phyloP scores from a whole-genome alignment of 2,888 invertebrate genomes.

The Chymomyza caudatula region DNA sequence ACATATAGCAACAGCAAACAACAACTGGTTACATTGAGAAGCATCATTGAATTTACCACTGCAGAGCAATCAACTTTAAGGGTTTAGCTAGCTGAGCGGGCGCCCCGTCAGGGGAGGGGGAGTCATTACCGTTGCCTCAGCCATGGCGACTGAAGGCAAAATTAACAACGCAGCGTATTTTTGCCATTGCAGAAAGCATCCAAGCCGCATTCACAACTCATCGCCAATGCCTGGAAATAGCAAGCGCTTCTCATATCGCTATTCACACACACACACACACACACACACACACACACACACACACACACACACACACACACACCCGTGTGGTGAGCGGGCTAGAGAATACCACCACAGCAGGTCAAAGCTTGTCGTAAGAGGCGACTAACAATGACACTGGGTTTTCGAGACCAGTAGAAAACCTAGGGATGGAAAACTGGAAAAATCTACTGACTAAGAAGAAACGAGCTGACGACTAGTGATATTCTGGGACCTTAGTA shows the following conservation, averaged over 20 bases:
- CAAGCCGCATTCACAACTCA: constrained; percentile 7
- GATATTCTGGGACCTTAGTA: too few species aligned
- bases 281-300: neutral
- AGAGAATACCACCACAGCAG: too few species aligned
- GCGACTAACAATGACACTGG: too few species aligned
- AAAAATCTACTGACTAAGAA: too few species aligned
- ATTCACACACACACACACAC: neutral
- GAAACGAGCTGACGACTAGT: too few species aligned
- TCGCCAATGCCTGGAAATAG: neutral
- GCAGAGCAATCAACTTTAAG: constrained; percentile 63
- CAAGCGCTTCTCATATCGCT: neutral
- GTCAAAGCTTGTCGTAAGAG: too few species aligned
- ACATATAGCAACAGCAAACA: neutral
- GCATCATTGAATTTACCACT: constrained; percentile 56
- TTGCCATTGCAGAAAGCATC: constrained; percentile 24
- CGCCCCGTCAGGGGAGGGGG: neutral
- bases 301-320: neutral
- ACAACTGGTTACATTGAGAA: constrained; percentile 3
- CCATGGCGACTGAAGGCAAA: constrained; percentile 32
- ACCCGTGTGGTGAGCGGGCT: too few species aligned
- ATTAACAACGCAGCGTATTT: constrained; percentile 42
- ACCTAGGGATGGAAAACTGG: too few species aligned
- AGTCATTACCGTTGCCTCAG: constrained; percentile 38
- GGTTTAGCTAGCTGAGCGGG: constrained; percentile 38
- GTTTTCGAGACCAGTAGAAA: too few species aligned